Base-by-base conservation (phyloP, 2,113 vertebrate genomes). In the Corythornis vintsioides region DNA sequence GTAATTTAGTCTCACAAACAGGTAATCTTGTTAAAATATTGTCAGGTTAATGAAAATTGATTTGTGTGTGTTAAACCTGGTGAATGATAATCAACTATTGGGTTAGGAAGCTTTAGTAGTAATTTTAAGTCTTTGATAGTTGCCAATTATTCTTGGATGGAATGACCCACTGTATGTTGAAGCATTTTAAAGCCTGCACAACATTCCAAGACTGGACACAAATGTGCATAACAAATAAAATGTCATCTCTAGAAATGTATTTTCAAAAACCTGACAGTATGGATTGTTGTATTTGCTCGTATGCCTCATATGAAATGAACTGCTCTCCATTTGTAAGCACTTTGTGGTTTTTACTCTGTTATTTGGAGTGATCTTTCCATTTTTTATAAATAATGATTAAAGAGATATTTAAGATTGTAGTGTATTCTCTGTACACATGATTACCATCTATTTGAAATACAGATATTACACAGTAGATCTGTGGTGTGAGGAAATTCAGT, bases 41-140 rank as follows among this genome's bases (percentile, higher is more conserved):
- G 93, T 96, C 91, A 95, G 67, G 91, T 94, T 97, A 97, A 97
- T 96, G 95, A 94, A 93, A 97, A 98, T 97, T 96, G 95, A 97
- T 97, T 97, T 94, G 91, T 42, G 42, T 86, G 81, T 92, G 86
- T 90, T 93, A 96, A 96, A 93, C 57, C 77, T 84, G 83, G 80
- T 48, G 92, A 95, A 94, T 96, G 60, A 88, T 97, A 94, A 97
- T 96, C 66, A 94, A 85, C 87, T 70, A 63, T 78, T 4, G 12
- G 72, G 75, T 56, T 93, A 59, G 66, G 61, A 80, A 82, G 61
- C 86, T 38, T 85, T 84, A 20, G 40, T 47, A 66, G 65, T 56
- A 75, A 38, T 85, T 80, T 74, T 13, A 59, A 86, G 40, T 28
- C 80, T 94, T 74, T 90, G 76, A 77, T 61, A 59, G 76, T 78